Evolutionary conservation across 2,888 invertebrate species (phyloP), one percentile per base, ranked within the genome.

Genomic region (Melinopterus prodromus): DNA sequence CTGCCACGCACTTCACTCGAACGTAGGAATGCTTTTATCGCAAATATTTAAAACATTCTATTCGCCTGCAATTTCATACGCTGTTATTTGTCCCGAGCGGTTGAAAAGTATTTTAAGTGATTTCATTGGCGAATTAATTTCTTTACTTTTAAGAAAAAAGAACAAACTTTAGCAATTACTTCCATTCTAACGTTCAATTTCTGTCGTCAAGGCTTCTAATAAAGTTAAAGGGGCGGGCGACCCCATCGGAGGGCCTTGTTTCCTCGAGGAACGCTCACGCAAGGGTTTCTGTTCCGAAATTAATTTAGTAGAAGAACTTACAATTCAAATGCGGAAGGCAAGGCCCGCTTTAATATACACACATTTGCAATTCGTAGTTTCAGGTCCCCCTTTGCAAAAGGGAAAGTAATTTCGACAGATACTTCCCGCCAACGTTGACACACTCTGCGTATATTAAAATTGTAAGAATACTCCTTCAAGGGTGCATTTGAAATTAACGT

Each of bases 291-390:
- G 84, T 53, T 53, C 53, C 85, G 84, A 86, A 87, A 86, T 87
- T 87, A 87, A 87, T 87, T 87, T 87, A 85, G 86, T 84, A 86
- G 86, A 87, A 87, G 86, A 85, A 84, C 84, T 84, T 85, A 83
- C 84, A 83, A 77, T 85, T 86, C 86, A 85, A 84, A 84, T 84
- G 78, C 80, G 72, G 69, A 79, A 80, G 82, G 35, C 37, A 37
- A 74, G 37, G n/a, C 74, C 6, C 74, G 36, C 26, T 15, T 35
- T 35, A 37, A 35, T 26, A 74, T 74, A 74, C 74, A 74, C 74
- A 74, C 74, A 74, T 74, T 74, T 74, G 74, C 74, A 74, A 74
- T 74, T 74, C 74, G 74, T 74, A 74, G 74, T 74, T 74, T 74
- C 16, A 26, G 36, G 74, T 35, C 74, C 36, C 74, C 74, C 37